Base-by-base conservation (phyloP, 2,888 invertebrate genomes). In the Glaucopsyche alexis region DNA sequence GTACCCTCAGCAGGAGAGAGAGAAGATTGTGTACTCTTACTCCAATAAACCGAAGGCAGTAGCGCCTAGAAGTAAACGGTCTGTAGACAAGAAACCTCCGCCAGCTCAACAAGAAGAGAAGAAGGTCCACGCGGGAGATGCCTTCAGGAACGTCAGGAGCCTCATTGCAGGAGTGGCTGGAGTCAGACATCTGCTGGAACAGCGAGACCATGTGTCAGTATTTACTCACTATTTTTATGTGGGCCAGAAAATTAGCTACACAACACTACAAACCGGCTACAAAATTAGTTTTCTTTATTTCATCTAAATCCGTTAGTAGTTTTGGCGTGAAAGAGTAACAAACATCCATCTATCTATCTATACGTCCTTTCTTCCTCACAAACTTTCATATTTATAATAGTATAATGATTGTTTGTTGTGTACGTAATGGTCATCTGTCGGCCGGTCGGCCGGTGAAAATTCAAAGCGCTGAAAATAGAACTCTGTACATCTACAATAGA, bases 21-120 rank as follows among this genome's bases (percentile, higher is more conserved):
- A 85, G 73, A 81, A 84, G 77, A 86, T 94, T 79, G 87, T 95
- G 76, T 96, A 95, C 82, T 95, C 95, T 64, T 96, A 95, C 83
- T 93, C 95, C 47, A 96, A 95, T 83, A 93, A 93, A 79, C 96
- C 96, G 4, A 88, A 94, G 78, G 93, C 94, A 50, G 86, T 94
- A 52, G 83, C 84, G 16, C 78, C 84, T 29, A 83, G 87, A 5
- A 60, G 78, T 45, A 82, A 80, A 73, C 84, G 85, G 1, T 79
- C 82, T 0, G 71, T 78, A 7, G 72, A 75, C 3, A 83, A 81
- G 65, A 81, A 77, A 70, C 72, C 78, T 71, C 77, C 79, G 2
- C 78, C 80, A 8, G 55, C 73, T 14, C 78, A 77, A 13, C 49
- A 77, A 60, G 71, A 77, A 29, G 70, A 74, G 70, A 72, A 75